These are phyloP conservation scores for Gnathonemus echidnorhynchus DNA, from an alignment of 2,113 vertebrate genomes.

Conservation along the genomic window DNA sequence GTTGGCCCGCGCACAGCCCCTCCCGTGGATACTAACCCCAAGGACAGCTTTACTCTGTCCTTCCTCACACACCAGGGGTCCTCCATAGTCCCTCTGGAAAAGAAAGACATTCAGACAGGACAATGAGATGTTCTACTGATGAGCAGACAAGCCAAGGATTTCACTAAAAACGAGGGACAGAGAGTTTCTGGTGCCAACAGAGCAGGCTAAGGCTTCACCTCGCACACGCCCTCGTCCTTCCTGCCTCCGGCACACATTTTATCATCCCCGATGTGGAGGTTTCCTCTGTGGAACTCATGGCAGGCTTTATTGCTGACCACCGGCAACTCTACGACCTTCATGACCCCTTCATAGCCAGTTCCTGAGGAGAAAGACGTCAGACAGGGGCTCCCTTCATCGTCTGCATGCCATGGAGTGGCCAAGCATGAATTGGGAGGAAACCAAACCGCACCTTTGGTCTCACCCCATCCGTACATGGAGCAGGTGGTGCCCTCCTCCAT, in stretches of 20 bases:
- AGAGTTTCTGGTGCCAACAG: not conserved
- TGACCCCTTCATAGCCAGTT: slow-evolving; percentile 67
- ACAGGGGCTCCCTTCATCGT: slow-evolving; percentile 67
- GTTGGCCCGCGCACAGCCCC: slow-evolving; percentile 77
- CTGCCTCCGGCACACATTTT: slow-evolving; percentile 85
- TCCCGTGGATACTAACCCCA: slow-evolving; percentile 87
- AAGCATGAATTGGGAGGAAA: not conserved
- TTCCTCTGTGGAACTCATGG: slow-evolving; percentile 75
- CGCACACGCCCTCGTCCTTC: slow-evolving; percentile 80
- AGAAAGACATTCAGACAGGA: slow-evolving; percentile 23
- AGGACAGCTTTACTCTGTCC: slow-evolving; percentile 78
- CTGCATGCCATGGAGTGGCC: slow-evolving; percentile 47
- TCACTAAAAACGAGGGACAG: slow-evolving; percentile 10
- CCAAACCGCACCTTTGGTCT: slow-evolving; percentile 5
- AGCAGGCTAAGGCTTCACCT: slow-evolving; percentile 62
- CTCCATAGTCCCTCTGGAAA: slow-evolving; percentile 83
- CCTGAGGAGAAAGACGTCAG: slow-evolving; percentile 49
- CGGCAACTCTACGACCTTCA: slow-evolving; percentile 76
- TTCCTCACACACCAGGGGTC: slow-evolving; percentile 86
- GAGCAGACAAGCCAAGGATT: not conserved
- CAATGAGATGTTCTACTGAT: not conserved
- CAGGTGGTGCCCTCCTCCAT: slow-evolving; percentile 14
- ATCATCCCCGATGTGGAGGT: slow-evolving; percentile 71
- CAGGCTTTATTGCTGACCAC: slow-evolving; percentile 83
- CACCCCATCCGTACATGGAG: slow-evolving; percentile 20